Conservation (phyloP, 2,888 invertebrate genomes). For the Chalcis sispes region DNA sequence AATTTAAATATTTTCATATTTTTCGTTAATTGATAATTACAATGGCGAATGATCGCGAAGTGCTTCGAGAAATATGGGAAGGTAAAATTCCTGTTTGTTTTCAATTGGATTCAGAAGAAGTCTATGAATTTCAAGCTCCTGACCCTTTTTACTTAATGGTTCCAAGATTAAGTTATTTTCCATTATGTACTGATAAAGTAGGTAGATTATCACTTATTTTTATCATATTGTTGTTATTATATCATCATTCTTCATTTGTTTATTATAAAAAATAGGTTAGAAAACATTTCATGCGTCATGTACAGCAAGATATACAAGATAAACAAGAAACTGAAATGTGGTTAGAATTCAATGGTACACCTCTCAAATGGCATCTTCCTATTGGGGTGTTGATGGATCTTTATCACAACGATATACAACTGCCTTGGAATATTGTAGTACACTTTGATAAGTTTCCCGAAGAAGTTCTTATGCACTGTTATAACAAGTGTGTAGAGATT, state of each 20-base stretch:
- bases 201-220: conserved; percentile 57
- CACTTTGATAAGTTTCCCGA: conserved; percentile 98
- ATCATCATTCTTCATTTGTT: conserved; percentile 10
- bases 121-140: conserved; percentile 91
- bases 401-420: conserved; percentile 81
- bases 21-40: not conserved
- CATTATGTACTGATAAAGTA: conserved; percentile 96
- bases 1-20: conserved; percentile 23
- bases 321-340: conserved; percentile 93
- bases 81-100: conserved; percentile 96
- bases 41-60: conserved; percentile 97
- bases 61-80: conserved; percentile 96
- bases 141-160: conserved; percentile 96
- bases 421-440: conserved; percentile 96
- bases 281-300: conserved; percentile 90
- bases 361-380: conserved; percentile 92
- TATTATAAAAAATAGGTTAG: conserved; percentile 81
- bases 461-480: conserved; percentile 89
- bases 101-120: conserved; percentile 91
- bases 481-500: conserved; percentile 82
- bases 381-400: conserved; percentile 93
- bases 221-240: conserved; percentile 16
- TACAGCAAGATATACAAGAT: conserved; percentile 83
- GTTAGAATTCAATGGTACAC: conserved; percentile 94
- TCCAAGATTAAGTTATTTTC: conserved; percentile 94